Conservation (phyloP, 1,140 invertebrate species). For the Drosophila carrolli region DNA sequence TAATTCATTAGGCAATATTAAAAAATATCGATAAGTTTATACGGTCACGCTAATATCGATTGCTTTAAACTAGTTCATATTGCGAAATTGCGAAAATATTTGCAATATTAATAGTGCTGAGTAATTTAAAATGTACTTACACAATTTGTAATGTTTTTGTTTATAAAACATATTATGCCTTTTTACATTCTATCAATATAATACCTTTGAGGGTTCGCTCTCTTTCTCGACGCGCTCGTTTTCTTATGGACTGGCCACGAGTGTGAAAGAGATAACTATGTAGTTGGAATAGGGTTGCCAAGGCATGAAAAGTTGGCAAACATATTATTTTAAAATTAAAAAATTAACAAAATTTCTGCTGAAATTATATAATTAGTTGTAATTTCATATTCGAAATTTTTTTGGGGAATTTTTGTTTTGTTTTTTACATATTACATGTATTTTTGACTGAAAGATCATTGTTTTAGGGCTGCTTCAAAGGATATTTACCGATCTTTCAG, state of each 20-base stretch:
- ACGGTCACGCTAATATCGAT: constrained; percentile 1
- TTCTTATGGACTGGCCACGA: constrained; percentile 5
- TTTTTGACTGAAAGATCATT: not conserved
- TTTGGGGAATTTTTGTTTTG: not conserved
- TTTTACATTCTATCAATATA: not conserved
- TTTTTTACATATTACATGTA: too few relatives aligned
- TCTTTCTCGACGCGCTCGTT: constrained; percentile 10
- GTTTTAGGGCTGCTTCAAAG: not conserved
- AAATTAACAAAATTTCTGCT: not conserved
- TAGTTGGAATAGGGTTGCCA: constrained; percentile 39
- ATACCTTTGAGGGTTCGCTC: not conserved
- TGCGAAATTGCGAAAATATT: not conserved
- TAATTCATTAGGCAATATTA: not conserved
- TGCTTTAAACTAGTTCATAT: constrained; percentile 4
- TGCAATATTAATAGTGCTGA: not conserved
- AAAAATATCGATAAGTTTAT: not conserved
- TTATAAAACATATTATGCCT: not conserved
- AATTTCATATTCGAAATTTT: not conserved
- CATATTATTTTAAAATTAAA: not conserved
- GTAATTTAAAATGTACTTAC: too few relatives aligned
- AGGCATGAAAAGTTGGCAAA: not conserved
- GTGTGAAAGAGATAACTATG: constrained; percentile 43
- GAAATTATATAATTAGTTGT: not conserved
- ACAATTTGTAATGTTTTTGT: not conserved
- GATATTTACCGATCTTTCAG: not conserved